Conservation (phyloP, 2,888 invertebrate genomes). For the Odontocolon sp. region DNA sequence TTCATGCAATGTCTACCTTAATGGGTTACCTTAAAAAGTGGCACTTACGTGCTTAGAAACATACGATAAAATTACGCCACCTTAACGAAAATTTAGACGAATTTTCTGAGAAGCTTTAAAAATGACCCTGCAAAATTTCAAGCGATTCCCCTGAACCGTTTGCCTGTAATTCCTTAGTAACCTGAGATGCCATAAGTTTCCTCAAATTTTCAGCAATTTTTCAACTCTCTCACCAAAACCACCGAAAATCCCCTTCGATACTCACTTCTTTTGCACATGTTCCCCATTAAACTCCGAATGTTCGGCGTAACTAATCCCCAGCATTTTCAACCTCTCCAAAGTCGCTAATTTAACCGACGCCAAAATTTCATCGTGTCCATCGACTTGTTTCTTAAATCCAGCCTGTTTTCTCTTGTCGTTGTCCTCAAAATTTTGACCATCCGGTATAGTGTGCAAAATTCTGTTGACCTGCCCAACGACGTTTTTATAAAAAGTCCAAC, state of each 20-base stretch:
- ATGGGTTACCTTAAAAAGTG: too few relatives aligned
- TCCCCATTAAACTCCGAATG: constrained; percentile 68
- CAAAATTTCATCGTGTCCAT: constrained; percentile 47
- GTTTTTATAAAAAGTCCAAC: constrained; percentile 88
- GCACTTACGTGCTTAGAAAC: too few relatives aligned
- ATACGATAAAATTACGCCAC: too few relatives aligned
- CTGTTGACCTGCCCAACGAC: constrained; percentile 85
- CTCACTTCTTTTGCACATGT: constrained; percentile 69
- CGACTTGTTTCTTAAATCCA: constrained; percentile 51
- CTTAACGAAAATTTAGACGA: too few relatives aligned
- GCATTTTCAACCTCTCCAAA: constrained; percentile 75
- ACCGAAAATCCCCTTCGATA: background rate
- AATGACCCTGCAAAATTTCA: too few relatives aligned
- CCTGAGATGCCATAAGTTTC: too few relatives aligned
- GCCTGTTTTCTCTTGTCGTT: constrained; percentile 53
- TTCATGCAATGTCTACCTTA: too few relatives aligned
- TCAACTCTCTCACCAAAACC: too few relatives aligned
- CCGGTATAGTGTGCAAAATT: constrained; percentile 78
- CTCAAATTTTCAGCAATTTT: too few relatives aligned
- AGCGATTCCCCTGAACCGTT: too few relatives aligned
- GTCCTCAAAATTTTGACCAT: constrained; percentile 73
- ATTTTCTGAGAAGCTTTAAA: too few relatives aligned
- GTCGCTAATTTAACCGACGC: constrained; percentile 77
- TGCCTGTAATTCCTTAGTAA: too few relatives aligned
- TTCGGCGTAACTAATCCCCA: constrained; percentile 76